phyloP scores from a whole-genome alignment of 2,797 vertebrate species.

The Limosa lapponica region DNA sequence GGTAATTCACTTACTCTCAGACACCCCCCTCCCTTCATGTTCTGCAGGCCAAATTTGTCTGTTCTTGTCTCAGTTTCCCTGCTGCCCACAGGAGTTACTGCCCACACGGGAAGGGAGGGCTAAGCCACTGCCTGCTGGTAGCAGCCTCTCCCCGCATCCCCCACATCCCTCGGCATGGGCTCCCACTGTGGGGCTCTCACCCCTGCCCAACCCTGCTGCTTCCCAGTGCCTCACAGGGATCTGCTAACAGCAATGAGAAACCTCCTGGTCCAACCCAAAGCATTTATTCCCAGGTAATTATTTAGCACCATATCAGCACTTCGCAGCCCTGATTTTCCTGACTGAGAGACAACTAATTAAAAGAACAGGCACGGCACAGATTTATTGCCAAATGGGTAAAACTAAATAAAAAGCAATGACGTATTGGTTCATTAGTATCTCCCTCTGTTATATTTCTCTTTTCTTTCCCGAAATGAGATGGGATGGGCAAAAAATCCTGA shows the following conservation, averaged over 20 bases:
- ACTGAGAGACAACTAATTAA: conserved; percentile 56
- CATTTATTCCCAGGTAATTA: conserved; percentile 22
- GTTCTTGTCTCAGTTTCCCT: neutral
- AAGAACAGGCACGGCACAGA: neutral
- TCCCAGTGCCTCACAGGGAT: neutral
- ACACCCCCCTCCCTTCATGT: fast-evolving
- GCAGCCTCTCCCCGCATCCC: neutral
- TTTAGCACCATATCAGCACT: conserved; percentile 43
- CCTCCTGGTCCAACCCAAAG: neutral
- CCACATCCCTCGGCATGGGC: fast-evolving
- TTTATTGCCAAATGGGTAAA: conserved; percentile 31
- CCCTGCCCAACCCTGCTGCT: neutral
- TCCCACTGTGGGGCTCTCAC: neutral
- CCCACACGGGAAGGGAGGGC: neutral
- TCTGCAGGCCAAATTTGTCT: neutral
- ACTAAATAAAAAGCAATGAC: conserved; percentile 6
- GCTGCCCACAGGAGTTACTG: neutral
- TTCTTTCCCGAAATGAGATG: neutral
- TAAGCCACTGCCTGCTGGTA: fast-evolving
- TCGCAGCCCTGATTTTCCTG: conserved; percentile 12
- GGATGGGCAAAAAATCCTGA: neutral
- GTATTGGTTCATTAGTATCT: neutral
- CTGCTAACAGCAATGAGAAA: neutral
- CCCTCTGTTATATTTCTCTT: neutral
- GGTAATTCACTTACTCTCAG: neutral